These are phyloP conservation scores for Dromococcyx pavoninus DNA, from an alignment of 2,797 vertebrate genomes.

Conservation along the genomic window DNA sequence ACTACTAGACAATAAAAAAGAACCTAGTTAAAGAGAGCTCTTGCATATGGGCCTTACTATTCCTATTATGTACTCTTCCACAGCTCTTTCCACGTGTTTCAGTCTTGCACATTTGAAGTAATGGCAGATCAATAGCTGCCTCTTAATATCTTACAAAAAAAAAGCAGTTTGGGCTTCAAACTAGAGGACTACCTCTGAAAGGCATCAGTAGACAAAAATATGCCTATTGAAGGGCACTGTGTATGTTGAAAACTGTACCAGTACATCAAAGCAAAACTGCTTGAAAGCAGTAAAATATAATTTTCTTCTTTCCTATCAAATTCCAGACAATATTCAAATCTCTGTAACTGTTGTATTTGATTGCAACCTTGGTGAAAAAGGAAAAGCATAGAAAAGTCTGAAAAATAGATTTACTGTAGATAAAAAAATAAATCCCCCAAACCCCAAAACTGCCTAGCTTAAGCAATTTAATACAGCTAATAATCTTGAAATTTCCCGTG, in stretches of 20 bases:
- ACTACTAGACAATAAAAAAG: slow-evolving; percentile 67
- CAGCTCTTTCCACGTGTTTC: slow-evolving; percentile 26
- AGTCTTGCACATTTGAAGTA: slow-evolving; percentile 51
- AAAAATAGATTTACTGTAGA: not conserved
- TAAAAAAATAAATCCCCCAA: not conserved
- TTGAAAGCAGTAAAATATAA: slow-evolving; percentile 39
- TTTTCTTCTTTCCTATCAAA: not conserved
- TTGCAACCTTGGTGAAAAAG: slow-evolving; percentile 1
- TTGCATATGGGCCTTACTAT: slow-evolving; percentile 32
- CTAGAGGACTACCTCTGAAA: slow-evolving; percentile 47
- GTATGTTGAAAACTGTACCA: slow-evolving; percentile 29
- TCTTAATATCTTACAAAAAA: slow-evolving; percentile 28
- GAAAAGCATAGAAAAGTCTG: not conserved
- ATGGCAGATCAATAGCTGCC: slow-evolving; percentile 63
- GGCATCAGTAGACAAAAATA: slow-evolving; percentile 61
- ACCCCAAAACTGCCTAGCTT: not conserved
- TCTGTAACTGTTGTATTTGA: not conserved
- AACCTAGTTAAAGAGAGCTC: slow-evolving; percentile 51
- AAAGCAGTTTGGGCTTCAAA: slow-evolving; percentile 44
- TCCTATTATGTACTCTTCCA: slow-evolving; percentile 37
- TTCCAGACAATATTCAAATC: slow-evolving; percentile 20
- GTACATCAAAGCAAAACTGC: slow-evolving; percentile 60
- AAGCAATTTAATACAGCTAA: not conserved
- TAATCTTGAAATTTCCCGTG: not conserved
- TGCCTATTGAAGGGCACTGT: slow-evolving; percentile 60